A percentile compares a stretch with the other conserved stretches of the same genome.
Evolutionary conservation across 2,113 vertebrate genomes (phyloP).

Genomic region (Todiramphus chloris): DNA sequence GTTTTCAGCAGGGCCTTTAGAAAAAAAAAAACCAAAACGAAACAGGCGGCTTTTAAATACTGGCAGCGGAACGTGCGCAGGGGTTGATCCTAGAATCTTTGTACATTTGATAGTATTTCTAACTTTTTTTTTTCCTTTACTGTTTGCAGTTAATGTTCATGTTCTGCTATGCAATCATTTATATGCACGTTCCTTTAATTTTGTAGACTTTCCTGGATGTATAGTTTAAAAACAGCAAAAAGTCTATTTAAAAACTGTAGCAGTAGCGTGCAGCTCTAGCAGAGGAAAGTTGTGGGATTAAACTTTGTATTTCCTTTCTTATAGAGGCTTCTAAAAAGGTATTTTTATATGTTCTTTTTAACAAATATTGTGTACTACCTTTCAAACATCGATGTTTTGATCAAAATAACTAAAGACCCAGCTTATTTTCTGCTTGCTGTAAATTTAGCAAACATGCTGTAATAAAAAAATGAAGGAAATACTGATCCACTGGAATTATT

Average conservation of each 20-base stretch:
- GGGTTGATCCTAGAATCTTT: slow-evolving; percentile 71
- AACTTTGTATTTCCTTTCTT: slow-evolving; percentile 87
- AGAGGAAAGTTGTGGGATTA: slow-evolving; percentile 84
- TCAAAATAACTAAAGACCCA: slow-evolving; percentile 77
- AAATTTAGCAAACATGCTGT: slow-evolving; percentile 83
- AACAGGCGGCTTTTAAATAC: slow-evolving; percentile 60
- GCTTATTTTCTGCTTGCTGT: slow-evolving; percentile 85
- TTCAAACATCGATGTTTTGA: slow-evolving; percentile 82
- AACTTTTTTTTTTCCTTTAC: slow-evolving; percentile 68
- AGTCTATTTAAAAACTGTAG: slow-evolving; percentile 82
- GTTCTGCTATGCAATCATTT: slow-evolving; percentile 87
- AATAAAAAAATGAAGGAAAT: slow-evolving; percentile 85
- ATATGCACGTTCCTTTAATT: slow-evolving; percentile 83
- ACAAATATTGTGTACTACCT: slow-evolving; percentile 83
- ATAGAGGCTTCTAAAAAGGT: slow-evolving; percentile 84
- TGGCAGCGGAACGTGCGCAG: slow-evolving; percentile 71
- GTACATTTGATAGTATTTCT: slow-evolving; percentile 80
- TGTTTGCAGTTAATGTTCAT: slow-evolving; percentile 82
- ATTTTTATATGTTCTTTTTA: slow-evolving; percentile 88
- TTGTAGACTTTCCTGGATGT: slow-evolving; percentile 81
- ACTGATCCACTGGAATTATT: slow-evolving; percentile 81
- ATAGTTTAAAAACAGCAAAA: slow-evolving; percentile 79
- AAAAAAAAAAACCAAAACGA: too few relatives aligned
- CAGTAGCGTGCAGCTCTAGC: slow-evolving; percentile 80
- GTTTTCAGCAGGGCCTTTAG: slow-evolving; percentile 60